phyloP scores from a whole-genome alignment of 2,888 invertebrate species.

The Microchrysa polita region DNA sequence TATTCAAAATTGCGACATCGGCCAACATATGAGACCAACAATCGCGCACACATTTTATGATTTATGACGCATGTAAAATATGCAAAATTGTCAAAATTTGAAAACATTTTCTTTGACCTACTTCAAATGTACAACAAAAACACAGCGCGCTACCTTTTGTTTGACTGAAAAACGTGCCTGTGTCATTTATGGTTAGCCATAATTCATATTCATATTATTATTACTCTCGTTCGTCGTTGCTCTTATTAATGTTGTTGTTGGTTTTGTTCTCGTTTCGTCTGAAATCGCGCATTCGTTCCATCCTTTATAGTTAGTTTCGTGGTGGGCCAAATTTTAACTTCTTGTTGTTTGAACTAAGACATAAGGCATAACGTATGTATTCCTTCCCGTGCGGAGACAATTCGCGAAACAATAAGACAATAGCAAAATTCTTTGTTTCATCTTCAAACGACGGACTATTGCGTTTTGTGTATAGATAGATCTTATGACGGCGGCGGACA shows the following conservation, averaged over 20 bases:
- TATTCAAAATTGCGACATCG: neutral
- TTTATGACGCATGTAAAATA: slow-evolving; percentile 35
- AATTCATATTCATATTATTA: slow-evolving; percentile 38
- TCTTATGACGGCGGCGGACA: slow-evolving; percentile 18
- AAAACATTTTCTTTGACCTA: slow-evolving; percentile 42
- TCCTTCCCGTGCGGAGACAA: slow-evolving; percentile 2
- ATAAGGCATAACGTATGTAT: too few relatives aligned
- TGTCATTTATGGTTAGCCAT: slow-evolving; percentile 32
- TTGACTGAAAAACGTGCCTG: slow-evolving; percentile 29
- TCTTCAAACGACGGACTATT: neutral
- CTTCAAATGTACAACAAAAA: slow-evolving; percentile 17
- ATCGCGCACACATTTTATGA: slow-evolving; percentile 29
- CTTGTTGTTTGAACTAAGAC: neutral
- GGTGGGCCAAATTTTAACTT: slow-evolving; percentile 31
- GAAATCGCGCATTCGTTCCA: too few relatives aligned
- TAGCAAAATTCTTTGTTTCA: slow-evolving; percentile 34
- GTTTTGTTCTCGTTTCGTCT: neutral
- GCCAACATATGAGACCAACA: slow-evolving; percentile 1
- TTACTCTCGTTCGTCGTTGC: too few relatives aligned
- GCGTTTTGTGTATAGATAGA: too few relatives aligned
- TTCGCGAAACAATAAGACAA: slow-evolving; percentile 30
- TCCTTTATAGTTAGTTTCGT: neutral
- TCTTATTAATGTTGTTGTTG: too few relatives aligned
- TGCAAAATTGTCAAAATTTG: slow-evolving; percentile 42
- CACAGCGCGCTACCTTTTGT: slow-evolving; percentile 31